phyloP scores from a whole-genome alignment of 2,113 vertebrate genomes.

The Erythrocercus mccallii region DNA sequence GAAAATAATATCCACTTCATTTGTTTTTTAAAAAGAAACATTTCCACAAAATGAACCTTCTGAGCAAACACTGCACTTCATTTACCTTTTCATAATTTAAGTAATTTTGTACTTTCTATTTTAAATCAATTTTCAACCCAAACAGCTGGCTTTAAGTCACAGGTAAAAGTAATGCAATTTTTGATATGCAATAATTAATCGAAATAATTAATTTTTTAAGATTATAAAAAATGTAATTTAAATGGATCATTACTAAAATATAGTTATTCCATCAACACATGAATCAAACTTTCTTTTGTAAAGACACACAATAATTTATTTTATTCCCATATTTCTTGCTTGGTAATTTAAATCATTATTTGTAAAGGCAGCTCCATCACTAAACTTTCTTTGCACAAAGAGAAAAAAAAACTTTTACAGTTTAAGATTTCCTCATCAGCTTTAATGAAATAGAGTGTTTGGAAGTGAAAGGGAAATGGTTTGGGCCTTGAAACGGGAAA shows the following conservation, averaged over 20 bases:
- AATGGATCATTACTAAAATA: not conserved
- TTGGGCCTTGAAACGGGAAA: not conserved
- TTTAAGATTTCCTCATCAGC: not conserved
- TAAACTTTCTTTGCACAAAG: not conserved
- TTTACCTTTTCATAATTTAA: not conserved
- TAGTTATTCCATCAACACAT: not conserved
- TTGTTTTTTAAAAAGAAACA: not conserved
- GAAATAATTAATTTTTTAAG: not conserved
- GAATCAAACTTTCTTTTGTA: not conserved
- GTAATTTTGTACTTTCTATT: not conserved
- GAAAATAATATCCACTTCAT: not conserved
- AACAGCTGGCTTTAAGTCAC: not conserved
- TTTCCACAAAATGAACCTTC: not conserved
- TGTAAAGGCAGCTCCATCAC: not conserved
- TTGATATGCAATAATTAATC: too few relatives aligned
- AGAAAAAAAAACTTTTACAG: not conserved
- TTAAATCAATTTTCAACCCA: not conserved
- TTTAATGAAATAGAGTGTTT: not conserved
- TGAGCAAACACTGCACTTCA: not conserved
- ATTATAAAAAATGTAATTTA: not conserved
- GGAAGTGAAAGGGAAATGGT: not conserved
- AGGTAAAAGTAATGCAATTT: not conserved
- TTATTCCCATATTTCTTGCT: not conserved
- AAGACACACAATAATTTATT: not conserved
- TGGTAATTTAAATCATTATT: not conserved